Conservation (phyloP, 2,888 invertebrate genomes). For the Gisinianus flammeolus region DNA sequence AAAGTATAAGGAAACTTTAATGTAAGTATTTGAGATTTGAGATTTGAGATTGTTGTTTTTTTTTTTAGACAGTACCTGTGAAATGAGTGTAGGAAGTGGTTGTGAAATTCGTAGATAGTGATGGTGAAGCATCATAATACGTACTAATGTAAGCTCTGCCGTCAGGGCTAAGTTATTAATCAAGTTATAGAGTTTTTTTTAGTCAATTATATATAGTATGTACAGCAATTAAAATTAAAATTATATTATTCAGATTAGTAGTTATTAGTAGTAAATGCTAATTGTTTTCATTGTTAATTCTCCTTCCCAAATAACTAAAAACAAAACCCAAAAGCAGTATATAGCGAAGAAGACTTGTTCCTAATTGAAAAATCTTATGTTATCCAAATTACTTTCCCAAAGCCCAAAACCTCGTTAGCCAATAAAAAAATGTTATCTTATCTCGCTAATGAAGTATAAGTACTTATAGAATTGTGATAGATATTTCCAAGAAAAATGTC, state of each 20-base stretch:
- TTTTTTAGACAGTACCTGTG: conserved; percentile 56
- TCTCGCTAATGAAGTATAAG: too few species aligned
- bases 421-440: too few species aligned
- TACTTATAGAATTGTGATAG: too few species aligned
- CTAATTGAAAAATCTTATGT: too few species aligned
- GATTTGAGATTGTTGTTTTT: neutral
- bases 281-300: neutral
- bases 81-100: conserved; percentile 59
- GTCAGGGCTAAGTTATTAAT: conserved; percentile 52
- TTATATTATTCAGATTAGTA: neutral
- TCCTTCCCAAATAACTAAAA: neutral
- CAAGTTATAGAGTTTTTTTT: conserved; percentile 24
- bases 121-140: conserved; percentile 60
- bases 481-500: too few species aligned
- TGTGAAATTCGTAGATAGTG: conserved; percentile 60
- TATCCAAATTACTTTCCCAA: too few species aligned
- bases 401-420: too few species aligned
- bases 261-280: too few species aligned
- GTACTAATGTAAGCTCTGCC: conserved; percentile 59
- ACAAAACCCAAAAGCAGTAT: too few species aligned
- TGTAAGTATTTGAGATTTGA: too few species aligned
- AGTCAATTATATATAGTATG: conserved; percentile 1
- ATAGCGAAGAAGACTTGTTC: too few species aligned
- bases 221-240: neutral
- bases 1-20: too few species aligned